Base-by-base conservation (phyloP, 2,113 vertebrate species). In the Shinisaurus crocodilurus region DNA sequence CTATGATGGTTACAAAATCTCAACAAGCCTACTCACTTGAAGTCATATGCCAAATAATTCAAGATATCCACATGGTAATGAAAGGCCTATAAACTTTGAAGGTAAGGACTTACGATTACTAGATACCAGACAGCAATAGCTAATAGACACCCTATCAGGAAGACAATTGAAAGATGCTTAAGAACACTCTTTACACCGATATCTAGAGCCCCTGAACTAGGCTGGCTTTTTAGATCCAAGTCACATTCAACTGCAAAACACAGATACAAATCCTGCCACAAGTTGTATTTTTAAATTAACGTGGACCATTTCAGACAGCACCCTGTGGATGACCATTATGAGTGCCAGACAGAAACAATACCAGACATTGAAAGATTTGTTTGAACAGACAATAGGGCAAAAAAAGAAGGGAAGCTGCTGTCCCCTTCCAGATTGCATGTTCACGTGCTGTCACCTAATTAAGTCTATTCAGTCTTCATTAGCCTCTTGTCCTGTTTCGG, bases 311-410 rank as follows among this genome's bases (percentile, higher is more conserved):
- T 88, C n/a, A 86, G 81, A 88, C 63, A 91, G 87, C 81, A 85
- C 48, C 86, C 72, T 70, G 72, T 67, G 86, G 86, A 74, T 69
- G 29, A 85, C 84, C 89, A 48, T 84, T 82, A 93, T 74, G 82
- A 85, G 50, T 5, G 48, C 29, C 48, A 54, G 88, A 77, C 70
- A 67, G 72, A 50, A 85, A 75, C 77, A 92, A 70, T 77, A 91
- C 50, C 75, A 75, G 90, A 67, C 91, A 92, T 79, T 88, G 92
- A 92, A 86, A 93, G 54, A 89, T 74, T 54, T 90, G 48, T 69
- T 69, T 82, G 12, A 94, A 90, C 29, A 88, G 85, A 93, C 87
- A 95, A 92, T 83, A 90, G 84, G 48, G 80, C 79, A 90, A 86
- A 90, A 54, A 86, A 85, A 85, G 89, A 85, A 86, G 37, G 89